Evolutionary conservation across 1,140 invertebrate species (phyloP), one percentile per base, ranked within the genome.

Genomic region (Dendroctonus valens): DNA sequence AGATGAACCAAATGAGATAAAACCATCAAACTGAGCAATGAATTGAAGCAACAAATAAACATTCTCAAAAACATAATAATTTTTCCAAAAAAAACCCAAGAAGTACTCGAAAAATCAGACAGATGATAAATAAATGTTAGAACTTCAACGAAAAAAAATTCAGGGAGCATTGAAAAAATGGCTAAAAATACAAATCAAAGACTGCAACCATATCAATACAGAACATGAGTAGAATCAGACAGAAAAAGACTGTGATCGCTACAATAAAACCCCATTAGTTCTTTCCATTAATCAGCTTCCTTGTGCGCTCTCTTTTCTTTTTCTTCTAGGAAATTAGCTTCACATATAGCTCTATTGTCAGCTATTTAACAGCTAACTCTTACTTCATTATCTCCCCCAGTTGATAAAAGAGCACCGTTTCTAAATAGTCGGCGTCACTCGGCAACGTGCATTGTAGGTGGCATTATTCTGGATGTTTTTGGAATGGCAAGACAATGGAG

Each of bases 391-490:
- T 9, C 7, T 7, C 7, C n/a, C 41, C 50, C n/a, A 26, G n/a
- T 44, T 44, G 55, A 44, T 58, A 39, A n/a, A 58, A 44, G n/a
- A 42, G 41, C 40, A 11, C 8, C 12, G 48, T 11, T 50, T 8
- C 48, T 6, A 54, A 37, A 8, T 54, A 38, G 12, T 9, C 53
- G 8, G 53, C 53, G 41, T 39, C 11, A 12, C 49, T 55, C 7
- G 7, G n/a, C 26, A 8, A 12, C 12, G 46, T 38, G 26, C 44
- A 49, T 37, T 38, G 58, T 54, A 15, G 52, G 8, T 38, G 14
- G 52, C 58, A 59, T 59, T 59, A 59, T 48, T n/a, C 52, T 15
- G 39, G 58, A 50, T 12, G n/a, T 12, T 59, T 59, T 59, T 40
- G 8, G 26, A 12, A 59, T 49, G 37, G 42, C 8, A 59, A 59